phyloP scores from a whole-genome alignment of 1,140 invertebrate genomes.

The Centruroides vittatus region DNA sequence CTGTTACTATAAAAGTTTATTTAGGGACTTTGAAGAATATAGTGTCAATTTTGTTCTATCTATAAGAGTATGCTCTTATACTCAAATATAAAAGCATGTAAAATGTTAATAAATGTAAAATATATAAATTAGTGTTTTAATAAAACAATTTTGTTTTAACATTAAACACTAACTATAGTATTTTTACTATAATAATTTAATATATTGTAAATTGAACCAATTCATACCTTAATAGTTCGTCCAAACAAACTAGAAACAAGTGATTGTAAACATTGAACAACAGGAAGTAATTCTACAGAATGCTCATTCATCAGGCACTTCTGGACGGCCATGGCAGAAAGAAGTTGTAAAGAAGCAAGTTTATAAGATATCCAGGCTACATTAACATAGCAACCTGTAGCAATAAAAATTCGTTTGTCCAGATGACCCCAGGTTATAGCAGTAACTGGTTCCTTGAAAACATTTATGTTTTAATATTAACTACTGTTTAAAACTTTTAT shows the following conservation, averaged over 20 bases:
- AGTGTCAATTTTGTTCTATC: no score
- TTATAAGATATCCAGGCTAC: conserved; percentile 75
- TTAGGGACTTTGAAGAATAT: no score
- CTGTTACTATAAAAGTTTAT: no score
- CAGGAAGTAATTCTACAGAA: conserved; percentile 48
- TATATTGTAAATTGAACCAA: no score
- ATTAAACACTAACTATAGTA: no score
- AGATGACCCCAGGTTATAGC: conserved; percentile 96
- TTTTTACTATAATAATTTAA: no score
- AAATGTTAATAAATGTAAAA: no score
- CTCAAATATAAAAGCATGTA: no score
- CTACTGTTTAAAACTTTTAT: not conserved
- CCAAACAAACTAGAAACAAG: conserved; percentile 78
- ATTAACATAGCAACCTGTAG: conserved; percentile 63
- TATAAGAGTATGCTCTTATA: no score
- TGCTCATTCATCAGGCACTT: conserved; percentile 39
- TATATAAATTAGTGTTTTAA: no score
- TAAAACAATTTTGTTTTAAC: no score
- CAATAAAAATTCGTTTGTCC: conserved; percentile 82
- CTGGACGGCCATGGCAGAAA: conserved; percentile 59
- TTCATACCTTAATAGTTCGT: conserved; percentile 78
- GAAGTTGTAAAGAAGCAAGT: conserved; percentile 73
- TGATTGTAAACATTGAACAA: conserved; percentile 68
- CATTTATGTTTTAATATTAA: not conserved
- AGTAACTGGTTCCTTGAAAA: conserved; percentile 46